Evolutionary conservation across 2,888 invertebrate species (phyloP).

Genomic region (Aleiodes leptofemur): DNA sequence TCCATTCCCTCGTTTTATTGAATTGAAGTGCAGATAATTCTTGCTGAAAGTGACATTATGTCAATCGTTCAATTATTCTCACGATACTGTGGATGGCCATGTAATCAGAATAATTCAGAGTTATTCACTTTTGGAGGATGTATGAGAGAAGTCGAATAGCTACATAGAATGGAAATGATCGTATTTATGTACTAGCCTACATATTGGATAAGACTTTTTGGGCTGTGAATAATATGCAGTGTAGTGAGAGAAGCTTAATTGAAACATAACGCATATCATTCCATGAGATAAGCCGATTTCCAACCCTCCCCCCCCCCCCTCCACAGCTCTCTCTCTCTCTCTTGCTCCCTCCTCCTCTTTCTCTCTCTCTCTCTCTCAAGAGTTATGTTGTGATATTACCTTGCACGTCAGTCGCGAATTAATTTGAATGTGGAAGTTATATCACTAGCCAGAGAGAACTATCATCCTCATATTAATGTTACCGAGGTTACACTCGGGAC

Average conservation of each 20-base stretch:
- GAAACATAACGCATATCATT: slow-evolving; percentile 61
- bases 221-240: slow-evolving; percentile 13
- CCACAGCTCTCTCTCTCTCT: no score
- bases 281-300: slow-evolving; percentile 71
- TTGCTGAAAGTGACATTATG: slow-evolving; percentile 34
- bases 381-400: slow-evolving; percentile 74
- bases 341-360: neutral
- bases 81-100: neutral
- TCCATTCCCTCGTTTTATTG: neutral
- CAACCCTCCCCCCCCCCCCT: slow-evolving; percentile 48
- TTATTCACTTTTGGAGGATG: neutral
- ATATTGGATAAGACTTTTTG: slow-evolving; percentile 36
- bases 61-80: neutral
- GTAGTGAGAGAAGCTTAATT: slow-evolving; percentile 64
- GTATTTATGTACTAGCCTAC: slow-evolving; percentile 19
- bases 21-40: slow-evolving; percentile 15
- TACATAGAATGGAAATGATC: neutral
- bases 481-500: neutral
- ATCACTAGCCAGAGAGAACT: slow-evolving; percentile 15
- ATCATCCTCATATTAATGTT: slow-evolving; percentile 27
- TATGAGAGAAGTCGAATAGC: slow-evolving; percentile 15
- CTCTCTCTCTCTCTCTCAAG: slow-evolving; percentile 52
- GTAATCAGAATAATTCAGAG: slow-evolving; percentile 10
- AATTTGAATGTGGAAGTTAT: slow-evolving; percentile 63
- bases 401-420: slow-evolving; percentile 70